A percentile compares a stretch with the other conserved stretches of the same genome.
phyloP scores from a whole-genome alignment of 2,797 vertebrate genomes.

The Urosaurus nigricauda region DNA sequence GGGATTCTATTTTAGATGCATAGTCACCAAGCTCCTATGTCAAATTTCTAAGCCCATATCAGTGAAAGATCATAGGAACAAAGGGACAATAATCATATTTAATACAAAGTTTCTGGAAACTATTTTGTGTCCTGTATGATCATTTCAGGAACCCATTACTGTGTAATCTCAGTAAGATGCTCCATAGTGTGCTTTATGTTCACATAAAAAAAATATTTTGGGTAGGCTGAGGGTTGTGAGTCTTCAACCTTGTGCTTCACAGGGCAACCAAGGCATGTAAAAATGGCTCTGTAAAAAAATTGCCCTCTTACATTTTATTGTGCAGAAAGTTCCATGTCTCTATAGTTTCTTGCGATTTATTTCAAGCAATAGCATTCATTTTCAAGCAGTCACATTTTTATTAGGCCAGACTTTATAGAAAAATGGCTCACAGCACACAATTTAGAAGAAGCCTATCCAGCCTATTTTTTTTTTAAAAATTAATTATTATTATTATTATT shows the following conservation, averaged over 20 bases:
- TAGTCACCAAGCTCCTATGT: background rate
- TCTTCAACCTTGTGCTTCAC: conserved; percentile 18
- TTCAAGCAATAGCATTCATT: conserved; percentile 35
- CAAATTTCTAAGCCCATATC: background rate
- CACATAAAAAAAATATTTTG: conserved; percentile 31
- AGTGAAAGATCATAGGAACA: background rate
- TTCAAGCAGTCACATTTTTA: conserved; percentile 23
- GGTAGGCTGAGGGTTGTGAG: conserved; percentile 20
- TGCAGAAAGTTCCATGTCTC: conserved; percentile 9
- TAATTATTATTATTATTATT: background rate
- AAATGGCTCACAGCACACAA: background rate
- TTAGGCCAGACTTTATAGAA: conserved; percentile 12
- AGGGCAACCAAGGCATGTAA: conserved; percentile 42
- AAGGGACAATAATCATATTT: background rate
- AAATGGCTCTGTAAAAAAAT: conserved; percentile 30
- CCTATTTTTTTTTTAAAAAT: too few species aligned
- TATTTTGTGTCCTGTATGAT: background rate
- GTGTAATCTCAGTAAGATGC: background rate
- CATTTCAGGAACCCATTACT: conserved; percentile 19
- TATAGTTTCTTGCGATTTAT: conserved; percentile 23
- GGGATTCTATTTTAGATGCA: background rate
- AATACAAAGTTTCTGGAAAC: background rate
- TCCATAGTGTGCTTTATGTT: conserved; percentile 32
- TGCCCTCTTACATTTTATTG: conserved; percentile 16
- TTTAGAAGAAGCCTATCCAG: background rate